These are phyloP conservation scores for Drosophila peninsularis DNA, from an alignment of 2,888 invertebrate species.

Conservation along the genomic window DNA sequence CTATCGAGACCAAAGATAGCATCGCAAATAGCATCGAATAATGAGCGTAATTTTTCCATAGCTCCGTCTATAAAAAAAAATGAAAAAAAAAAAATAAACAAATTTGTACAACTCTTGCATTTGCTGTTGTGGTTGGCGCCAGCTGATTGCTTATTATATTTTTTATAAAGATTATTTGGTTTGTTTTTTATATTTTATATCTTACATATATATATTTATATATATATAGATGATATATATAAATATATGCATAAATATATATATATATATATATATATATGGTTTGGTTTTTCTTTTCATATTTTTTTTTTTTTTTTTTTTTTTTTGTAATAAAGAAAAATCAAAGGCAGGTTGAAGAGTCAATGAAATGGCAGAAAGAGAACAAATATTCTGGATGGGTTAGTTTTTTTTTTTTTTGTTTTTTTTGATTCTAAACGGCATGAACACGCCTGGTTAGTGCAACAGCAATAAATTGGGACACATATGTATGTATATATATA, in stretches of 20 bases:
- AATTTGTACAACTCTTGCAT: slow-evolving; percentile 68
- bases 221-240: slow-evolving; percentile 8
- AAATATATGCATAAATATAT: slow-evolving; percentile 13
- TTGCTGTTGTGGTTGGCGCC: slow-evolving; percentile 35
- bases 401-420: slow-evolving; percentile 30
- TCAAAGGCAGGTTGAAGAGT: slow-evolving; percentile 38
- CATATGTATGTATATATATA: slow-evolving; percentile 4
- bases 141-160: slow-evolving; percentile 33
- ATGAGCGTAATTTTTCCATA: slow-evolving; percentile 79
- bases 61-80: slow-evolving; percentile 79
- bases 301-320: slow-evolving; percentile 32
- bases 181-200: slow-evolving; percentile 17
- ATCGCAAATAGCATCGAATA: slow-evolving; percentile 80
- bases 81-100: slow-evolving; percentile 69
- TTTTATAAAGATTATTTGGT: slow-evolving; percentile 7
- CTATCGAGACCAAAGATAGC: slow-evolving; percentile 80
- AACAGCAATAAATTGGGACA: slow-evolving; percentile 1
- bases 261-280: slow-evolving; percentile 22
- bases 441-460: slow-evolving; percentile 42
- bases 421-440: slow-evolving; percentile 30
- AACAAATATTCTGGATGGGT: slow-evolving; percentile 7
- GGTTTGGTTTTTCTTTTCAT: slow-evolving; percentile 56
- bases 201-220: slow-evolving; percentile 3
- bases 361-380: slow-evolving; percentile 20
- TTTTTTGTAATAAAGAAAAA: slow-evolving; percentile 39